Conservation (phyloP, 2,797 vertebrate species). For the Oophaga sylvatica region DNA sequence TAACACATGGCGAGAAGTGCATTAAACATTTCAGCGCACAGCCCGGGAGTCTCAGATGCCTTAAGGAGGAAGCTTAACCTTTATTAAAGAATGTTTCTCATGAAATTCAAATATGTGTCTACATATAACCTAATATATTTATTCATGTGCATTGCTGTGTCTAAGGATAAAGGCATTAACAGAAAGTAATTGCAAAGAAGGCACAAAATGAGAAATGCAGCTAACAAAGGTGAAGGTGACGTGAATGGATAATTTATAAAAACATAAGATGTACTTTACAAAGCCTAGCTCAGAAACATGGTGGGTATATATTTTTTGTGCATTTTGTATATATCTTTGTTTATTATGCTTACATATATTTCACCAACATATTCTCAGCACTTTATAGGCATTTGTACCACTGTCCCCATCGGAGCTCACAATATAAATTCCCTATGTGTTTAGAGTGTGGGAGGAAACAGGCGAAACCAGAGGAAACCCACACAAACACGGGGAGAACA, state of each 20-base stretch:
- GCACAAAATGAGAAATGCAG: constrained; percentile 17
- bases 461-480: too few species aligned
- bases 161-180: constrained; percentile 6
- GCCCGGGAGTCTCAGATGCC: constrained; percentile 44
- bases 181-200: constrained; percentile 6
- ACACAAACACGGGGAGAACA: too few species aligned
- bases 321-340: neutral
- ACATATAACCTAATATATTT: constrained; percentile 35
- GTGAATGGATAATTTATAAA: neutral
- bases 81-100: constrained; percentile 58
- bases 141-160: constrained; percentile 39
- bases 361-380: too few species aligned
- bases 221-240: constrained; percentile 9
- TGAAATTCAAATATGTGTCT: constrained; percentile 51
- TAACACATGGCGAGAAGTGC: constrained; percentile 58
- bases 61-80: constrained; percentile 48
- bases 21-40: constrained; percentile 59
- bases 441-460: too few species aligned
- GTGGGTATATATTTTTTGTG: neutral
- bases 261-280: neutral
- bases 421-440: too few species aligned
- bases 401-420: too few species aligned
- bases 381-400: too few species aligned
- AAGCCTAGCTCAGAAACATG: neutral
- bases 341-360: too few species aligned